A percentile compares a stretch with the other conserved stretches of the same genome.
Conservation (phyloP, 2,888 invertebrate species). For the Dryadula phaetusa region DNA sequence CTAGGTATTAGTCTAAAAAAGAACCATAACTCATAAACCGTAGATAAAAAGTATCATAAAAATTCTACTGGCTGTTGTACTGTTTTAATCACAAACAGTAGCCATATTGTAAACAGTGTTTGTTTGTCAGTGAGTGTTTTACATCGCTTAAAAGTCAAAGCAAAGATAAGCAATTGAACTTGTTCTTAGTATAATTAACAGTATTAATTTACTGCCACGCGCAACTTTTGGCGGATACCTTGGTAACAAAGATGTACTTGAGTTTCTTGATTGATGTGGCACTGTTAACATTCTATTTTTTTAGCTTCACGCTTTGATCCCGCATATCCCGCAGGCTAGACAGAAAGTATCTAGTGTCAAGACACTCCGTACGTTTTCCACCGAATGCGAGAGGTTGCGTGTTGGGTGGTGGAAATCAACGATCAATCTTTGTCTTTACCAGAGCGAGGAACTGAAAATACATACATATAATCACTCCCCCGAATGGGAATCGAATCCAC, state of each 20-base stretch:
- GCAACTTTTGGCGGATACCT: conserved; percentile 10
- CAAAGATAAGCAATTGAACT: conserved; percentile 30
- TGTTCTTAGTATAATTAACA: conserved; percentile 20
- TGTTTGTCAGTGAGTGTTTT: neutral
- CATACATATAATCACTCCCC: too few species aligned
- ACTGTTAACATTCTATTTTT: neutral
- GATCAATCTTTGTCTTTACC: too few species aligned
- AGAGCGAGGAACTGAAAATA: too few species aligned
- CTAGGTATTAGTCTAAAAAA: too few species aligned
- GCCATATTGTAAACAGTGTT: neutral
- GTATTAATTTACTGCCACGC: conserved; percentile 14
- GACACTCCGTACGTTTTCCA: too few species aligned
- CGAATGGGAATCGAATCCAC: too few species aligned
- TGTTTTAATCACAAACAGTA: neutral
- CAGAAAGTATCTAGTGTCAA: too few species aligned
- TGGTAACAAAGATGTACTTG: neutral
- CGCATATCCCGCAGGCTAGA: too few species aligned
- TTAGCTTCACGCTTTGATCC: too few species aligned
- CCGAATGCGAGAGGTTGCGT: too few species aligned
- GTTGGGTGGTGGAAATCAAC: too few species aligned
- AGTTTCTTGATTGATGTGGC: neutral
- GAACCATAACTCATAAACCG: too few species aligned
- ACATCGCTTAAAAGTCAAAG: conserved; percentile 14
- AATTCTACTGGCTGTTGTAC: neutral
- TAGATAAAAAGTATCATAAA: neutral